Evolutionary conservation across 2,797 vertebrate genomes (phyloP).

Genomic region (Sorex maritimensis): DNA sequence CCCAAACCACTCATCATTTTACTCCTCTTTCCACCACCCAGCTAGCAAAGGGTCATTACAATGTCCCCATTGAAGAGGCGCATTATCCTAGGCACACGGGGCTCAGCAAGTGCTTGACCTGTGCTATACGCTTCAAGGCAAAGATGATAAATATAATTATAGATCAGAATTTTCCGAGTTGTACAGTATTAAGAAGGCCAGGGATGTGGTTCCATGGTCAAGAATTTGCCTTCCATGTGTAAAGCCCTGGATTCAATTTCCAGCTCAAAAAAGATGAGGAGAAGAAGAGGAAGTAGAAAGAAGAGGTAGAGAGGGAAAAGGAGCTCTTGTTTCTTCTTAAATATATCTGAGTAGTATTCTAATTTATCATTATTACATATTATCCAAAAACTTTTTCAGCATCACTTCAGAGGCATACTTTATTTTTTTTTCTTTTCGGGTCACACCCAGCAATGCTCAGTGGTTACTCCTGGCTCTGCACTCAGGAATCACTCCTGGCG

Average conservation of each 20-base stretch:
- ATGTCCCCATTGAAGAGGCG: background rate
- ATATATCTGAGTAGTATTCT: conserved; percentile 36
- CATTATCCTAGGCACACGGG: background rate
- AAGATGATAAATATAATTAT: background rate
- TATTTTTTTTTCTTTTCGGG: background rate
- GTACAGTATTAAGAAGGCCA: background rate
- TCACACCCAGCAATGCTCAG: no score
- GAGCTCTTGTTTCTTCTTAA: conserved; percentile 29
- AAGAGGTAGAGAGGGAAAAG: no score
- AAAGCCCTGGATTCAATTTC: no score
- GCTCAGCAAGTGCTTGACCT: background rate
- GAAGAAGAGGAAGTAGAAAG: no score
- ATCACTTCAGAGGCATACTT: background rate
- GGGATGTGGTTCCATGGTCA: no score
- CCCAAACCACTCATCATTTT: background rate
- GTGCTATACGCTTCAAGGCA: background rate
- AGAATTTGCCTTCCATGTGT: no score
- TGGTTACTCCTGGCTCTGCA: no score
- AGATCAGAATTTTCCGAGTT: background rate
- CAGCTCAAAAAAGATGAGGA: no score
- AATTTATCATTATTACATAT: conserved; percentile 2
- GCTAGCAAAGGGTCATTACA: background rate
- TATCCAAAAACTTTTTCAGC: background rate
- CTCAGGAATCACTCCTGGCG: no score
- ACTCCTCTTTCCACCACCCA: background rate